A percentile compares a stretch with the other conserved stretches of the same genome.
These are phyloP conservation scores for Anoplius nigerrimus DNA, from an alignment of 2,888 invertebrate genomes.

Conservation along the genomic window DNA sequence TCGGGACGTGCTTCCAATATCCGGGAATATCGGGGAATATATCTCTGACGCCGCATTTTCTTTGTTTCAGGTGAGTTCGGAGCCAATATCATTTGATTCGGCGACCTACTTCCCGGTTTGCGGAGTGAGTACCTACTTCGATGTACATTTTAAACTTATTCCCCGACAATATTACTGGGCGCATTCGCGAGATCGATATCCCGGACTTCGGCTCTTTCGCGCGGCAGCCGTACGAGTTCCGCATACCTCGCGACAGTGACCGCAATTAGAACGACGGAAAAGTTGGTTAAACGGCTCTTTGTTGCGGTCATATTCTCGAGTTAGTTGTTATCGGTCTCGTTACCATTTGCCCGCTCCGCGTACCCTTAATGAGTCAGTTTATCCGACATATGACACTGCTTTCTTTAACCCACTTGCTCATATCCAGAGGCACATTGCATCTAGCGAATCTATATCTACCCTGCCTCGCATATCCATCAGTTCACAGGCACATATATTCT, in stretches of 20 bases:
- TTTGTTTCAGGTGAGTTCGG: constrained; percentile 45
- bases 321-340: constrained; percentile 48
- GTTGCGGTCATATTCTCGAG: constrained; percentile 33
- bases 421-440: too few relatives aligned
- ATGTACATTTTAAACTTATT: constrained; percentile 19
- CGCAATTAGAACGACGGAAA: constrained; percentile 44
- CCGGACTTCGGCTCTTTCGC: constrained; percentile 32
- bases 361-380: constrained; percentile 21
- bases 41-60: constrained; percentile 3
- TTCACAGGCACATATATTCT: too few relatives aligned
- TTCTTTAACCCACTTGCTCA: too few relatives aligned
- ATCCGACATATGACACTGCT: not conserved
- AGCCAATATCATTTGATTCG: constrained; percentile 11
- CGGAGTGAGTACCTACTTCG: constrained; percentile 30
- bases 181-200: constrained; percentile 29
- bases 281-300: constrained; percentile 44
- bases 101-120: not conserved
- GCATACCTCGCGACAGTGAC: constrained; percentile 35
- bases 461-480: too few relatives aligned
- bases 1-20: too few relatives aligned
- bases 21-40: too few relatives aligned
- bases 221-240: constrained; percentile 26
- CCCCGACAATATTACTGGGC: constrained; percentile 22
- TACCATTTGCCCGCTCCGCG: constrained; percentile 44
- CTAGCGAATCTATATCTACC: too few relatives aligned